Percentiles rank a stretch among this genome's conserved stretches.
phyloP scores from a whole-genome alignment of 2,888 invertebrate genomes.

The Cryptosula pallasiana region DNA sequence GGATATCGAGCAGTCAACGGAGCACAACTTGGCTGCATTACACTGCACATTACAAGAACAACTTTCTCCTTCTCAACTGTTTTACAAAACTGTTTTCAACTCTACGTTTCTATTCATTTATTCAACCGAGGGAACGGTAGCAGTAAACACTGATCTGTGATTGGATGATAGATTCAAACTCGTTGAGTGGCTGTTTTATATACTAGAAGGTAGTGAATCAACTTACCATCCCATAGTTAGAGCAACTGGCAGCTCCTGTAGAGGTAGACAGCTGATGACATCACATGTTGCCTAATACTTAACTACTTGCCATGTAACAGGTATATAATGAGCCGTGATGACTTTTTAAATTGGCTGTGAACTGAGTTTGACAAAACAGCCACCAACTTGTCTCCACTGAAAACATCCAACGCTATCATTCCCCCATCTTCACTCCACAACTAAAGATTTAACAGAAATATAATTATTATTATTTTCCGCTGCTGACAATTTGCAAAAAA shows the following conservation, averaged over 20 bases:
- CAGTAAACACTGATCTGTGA: neutral
- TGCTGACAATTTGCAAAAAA: too few relatives aligned
- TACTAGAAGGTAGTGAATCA: too few relatives aligned
- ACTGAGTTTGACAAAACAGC: neutral
- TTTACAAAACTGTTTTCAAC: neutral
- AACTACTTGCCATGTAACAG: neutral
- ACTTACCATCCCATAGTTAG: too few relatives aligned
- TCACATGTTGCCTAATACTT: neutral
- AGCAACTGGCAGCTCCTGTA: too few relatives aligned
- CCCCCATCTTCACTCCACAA: too few relatives aligned
- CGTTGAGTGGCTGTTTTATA: too few relatives aligned
- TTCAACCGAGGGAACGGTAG: neutral
- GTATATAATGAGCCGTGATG: neutral
- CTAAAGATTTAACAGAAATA: too few relatives aligned
- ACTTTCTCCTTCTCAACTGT: neutral
- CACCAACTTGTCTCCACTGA: neutral
- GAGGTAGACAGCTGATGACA: neutral
- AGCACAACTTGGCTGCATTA: conserved; percentile 40
- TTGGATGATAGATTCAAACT: neutral
- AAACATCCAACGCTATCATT: too few relatives aligned
- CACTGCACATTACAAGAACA: conserved; percentile 25
- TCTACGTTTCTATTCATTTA: neutral
- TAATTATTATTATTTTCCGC: too few relatives aligned
- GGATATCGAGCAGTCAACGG: conserved; percentile 42
- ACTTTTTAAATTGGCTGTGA: neutral